Conservation (phyloP, 2,888 invertebrate species). For the Drosophila barbarae region DNA sequence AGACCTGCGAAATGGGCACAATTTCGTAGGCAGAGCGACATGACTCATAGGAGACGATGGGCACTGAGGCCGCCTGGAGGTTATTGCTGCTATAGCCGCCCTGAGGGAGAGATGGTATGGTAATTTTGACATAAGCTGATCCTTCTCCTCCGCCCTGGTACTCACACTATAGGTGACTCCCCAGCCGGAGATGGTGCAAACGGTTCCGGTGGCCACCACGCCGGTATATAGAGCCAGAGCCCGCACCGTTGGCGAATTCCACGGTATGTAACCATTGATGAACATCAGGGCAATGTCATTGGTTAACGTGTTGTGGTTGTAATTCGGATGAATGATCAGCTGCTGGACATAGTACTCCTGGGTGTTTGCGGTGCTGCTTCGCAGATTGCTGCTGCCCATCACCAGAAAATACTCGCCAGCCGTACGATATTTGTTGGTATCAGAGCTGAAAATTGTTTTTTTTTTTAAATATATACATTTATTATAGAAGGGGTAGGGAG, state of each 20-base stretch:
- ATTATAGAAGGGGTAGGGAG: too few species aligned
- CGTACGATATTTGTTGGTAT: slow-evolving; percentile 18
- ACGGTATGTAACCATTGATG: slow-evolving; percentile 64
- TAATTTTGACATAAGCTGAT: neutral
- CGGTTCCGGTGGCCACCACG: slow-evolving; percentile 8
- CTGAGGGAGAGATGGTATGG: slow-evolving; percentile 9
- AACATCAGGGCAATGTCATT: slow-evolving; percentile 74
- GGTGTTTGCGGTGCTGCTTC: slow-evolving; percentile 24
- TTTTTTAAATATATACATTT: too few species aligned
- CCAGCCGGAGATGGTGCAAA: slow-evolving; percentile 72
- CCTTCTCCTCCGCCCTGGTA: neutral
- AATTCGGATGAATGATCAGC: slow-evolving; percentile 54
- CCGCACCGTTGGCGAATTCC: slow-evolving; percentile 34
- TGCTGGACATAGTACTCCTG: slow-evolving; percentile 57
- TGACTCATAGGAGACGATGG: slow-evolving; percentile 42
- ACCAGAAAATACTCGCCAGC: slow-evolving; percentile 59
- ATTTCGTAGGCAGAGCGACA: slow-evolving; percentile 50
- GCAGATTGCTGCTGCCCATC: slow-evolving; percentile 64
- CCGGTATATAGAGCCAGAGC: slow-evolving; percentile 49
- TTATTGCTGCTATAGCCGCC: slow-evolving; percentile 14
- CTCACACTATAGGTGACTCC: slow-evolving; percentile 45
- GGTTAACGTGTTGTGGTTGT: slow-evolving; percentile 26
- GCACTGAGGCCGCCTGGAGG: slow-evolving; percentile 52
- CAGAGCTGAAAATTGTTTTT: slow-evolving; percentile 8
- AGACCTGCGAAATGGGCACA: slow-evolving; percentile 59